These are phyloP conservation scores for Polyommatus iphigenia DNA, from an alignment of 2,888 invertebrate species.

Conservation along the genomic window DNA sequence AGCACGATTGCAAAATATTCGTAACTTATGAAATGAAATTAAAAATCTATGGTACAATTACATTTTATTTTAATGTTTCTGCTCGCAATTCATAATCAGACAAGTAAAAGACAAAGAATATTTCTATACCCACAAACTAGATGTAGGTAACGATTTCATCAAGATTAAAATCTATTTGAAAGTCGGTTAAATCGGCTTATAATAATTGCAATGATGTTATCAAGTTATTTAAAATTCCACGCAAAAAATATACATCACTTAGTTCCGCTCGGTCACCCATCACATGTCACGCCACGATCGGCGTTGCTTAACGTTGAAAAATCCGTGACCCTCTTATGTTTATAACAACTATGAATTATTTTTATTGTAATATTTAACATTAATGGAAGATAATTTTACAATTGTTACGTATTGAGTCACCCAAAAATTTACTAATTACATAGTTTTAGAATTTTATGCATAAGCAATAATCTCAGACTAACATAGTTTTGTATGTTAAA, in stretches of 20 bases:
- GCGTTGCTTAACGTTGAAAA: background rate
- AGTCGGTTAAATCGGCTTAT: conserved; percentile 14
- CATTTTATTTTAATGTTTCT: too few species aligned
- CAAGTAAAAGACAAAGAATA: too few species aligned
- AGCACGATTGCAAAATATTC: too few species aligned
- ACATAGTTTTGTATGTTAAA: too few species aligned
- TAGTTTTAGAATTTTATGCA: background rate
- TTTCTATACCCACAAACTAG: background rate
- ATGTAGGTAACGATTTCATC: background rate
- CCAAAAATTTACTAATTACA: background rate
- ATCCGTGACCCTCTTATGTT: conserved; percentile 3
- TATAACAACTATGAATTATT: background rate
- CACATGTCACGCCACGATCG: conserved; percentile 1
- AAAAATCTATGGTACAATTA: too few species aligned
- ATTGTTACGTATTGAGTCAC: background rate
- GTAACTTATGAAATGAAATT: too few species aligned
- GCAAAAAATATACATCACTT: background rate
- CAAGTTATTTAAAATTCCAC: conserved; percentile 1
- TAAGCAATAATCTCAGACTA: background rate
- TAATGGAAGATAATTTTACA: background rate
- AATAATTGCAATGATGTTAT: background rate
- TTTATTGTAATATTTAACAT: background rate
- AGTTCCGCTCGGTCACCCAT: conserved; percentile 13
- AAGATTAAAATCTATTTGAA: background rate
- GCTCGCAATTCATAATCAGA: too few species aligned